Evolutionary conservation across 2,113 vertebrate genomes (phyloP), one percentile per base, ranked within the genome.

Genomic region (Boleophthalmus pectinirostris): DNA sequence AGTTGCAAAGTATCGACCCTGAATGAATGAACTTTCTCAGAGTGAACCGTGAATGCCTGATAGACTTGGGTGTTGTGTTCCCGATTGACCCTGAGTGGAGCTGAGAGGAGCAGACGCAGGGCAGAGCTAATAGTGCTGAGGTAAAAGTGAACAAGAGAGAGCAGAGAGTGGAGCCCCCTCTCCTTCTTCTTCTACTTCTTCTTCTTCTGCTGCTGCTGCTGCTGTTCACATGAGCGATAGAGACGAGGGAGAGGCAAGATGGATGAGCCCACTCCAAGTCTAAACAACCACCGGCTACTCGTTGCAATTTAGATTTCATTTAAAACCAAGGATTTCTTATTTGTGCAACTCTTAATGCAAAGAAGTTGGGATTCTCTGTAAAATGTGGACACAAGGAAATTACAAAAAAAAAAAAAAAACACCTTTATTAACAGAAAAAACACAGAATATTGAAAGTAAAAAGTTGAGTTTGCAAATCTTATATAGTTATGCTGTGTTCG

Each of bases 1-100:
- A 29, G 29, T 4, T 29, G 4, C 4, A 29, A 29, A 29, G n/a
- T n/a, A 49, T 51, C 16, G 20, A 51, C 5, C 20, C 20, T 21
- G 51, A 10, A 9, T 54, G 51, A n/a, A 54, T 10, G 18, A 54
- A 11, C 16, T 18, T 46, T 2, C 12, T 47, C 46, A 7, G 51
- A n/a, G 51, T 9, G 21, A 7, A 61, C 56, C 13, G 0, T 51
- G 68, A 69, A 24, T 43, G 15, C 69, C 23, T 14, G 56, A 25
- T 18, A 24, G 74, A 67, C 76, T 13, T 18, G 2, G 51, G 72
- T 47, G 38, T 51, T 33, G 24, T 15, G 13, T 72, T 79, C 73
- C 60, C 81, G 85, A 86, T 71, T 78, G 87, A 88, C 83, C 69
- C 79, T 66, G 76, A 85, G 75, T 68, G 68, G 83, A 86, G 83